Base-by-base conservation (phyloP, 2,888 invertebrate genomes). In the Molorchus minor region DNA sequence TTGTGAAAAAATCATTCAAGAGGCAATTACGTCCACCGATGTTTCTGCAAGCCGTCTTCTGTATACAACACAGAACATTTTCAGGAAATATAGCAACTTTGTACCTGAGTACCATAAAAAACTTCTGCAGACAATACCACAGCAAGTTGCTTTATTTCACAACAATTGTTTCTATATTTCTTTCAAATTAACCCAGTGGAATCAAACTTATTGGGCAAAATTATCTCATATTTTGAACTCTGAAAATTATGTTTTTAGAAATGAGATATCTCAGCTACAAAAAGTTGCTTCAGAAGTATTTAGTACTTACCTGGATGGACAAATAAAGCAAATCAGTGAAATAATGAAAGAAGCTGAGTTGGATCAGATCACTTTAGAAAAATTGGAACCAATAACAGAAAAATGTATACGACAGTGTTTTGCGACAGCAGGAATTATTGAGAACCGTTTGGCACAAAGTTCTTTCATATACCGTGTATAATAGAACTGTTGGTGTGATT, bases 151-250 rank as follows among this genome's bases (percentile, higher is more conserved):
- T 3, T 77, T 95, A 19, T 92, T 92, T 75, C 89, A 96, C 81
- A 97, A 97, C 82, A 96, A 97, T 80, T 95, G 95, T 77, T 88
- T 92, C 88, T 96, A 89, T 75, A 82, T 97, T 8, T 88, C 92
- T 0, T 91, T 94, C 80, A 85, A 88, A 71, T 81, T 92, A 54
- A 83, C 86, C 54, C 86, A 86, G 0, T 82, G 92, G 71, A 88
- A 88, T 0, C 84, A 86, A 71, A 86, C 86, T 74, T 93, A 91
- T 84, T 82, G 86, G 36, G 81, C 83, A 1, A 84, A 85, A 52
- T 83, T 91, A 73, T 86, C 87, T 1, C 77, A 86, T 35, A 78
- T 83, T 57, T 56, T 69, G 3, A 47, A 64, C 35, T 55, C 59
- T 16, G 80, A 84, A 52, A 84, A 85, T 1, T 82, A 88, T 45